Evolutionary conservation across 2,888 invertebrate genomes (phyloP).

Genomic region (Melangyna quadrimaculata): DNA sequence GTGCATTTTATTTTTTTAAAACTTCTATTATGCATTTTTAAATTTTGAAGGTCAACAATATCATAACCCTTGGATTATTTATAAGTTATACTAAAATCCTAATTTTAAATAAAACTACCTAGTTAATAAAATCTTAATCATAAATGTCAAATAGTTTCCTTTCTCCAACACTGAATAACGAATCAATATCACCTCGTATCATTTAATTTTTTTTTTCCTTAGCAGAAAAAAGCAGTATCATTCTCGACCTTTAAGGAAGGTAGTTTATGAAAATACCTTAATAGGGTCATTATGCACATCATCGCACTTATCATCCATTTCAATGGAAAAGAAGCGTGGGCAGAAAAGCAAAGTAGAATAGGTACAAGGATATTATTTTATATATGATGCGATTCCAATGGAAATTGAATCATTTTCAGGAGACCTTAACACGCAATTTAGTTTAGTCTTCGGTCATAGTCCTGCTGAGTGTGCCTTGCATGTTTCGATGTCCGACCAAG

Average conservation of each 20-base stretch:
- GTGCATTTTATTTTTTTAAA: too few relatives aligned
- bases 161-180: neutral
- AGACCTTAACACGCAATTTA: slow-evolving; percentile 58
- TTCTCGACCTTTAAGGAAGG: neutral
- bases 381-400: slow-evolving; percentile 39
- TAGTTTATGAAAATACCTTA: slow-evolving; percentile 46
- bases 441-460: slow-evolving; percentile 56
- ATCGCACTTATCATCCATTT: slow-evolving; percentile 33
- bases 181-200: neutral
- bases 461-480: slow-evolving; percentile 52
- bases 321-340: neutral
- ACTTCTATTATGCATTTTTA: too few relatives aligned
- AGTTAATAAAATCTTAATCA: neutral
- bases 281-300: slow-evolving; percentile 63
- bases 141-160: neutral
- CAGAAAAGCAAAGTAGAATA: neutral
- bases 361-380: too few relatives aligned
- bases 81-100: too few relatives aligned
- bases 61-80: too few relatives aligned
- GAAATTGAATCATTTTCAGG: slow-evolving; percentile 66
- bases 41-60: too few relatives aligned
- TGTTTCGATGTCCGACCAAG: slow-evolving; percentile 46
- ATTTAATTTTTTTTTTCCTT: neutral
- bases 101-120: neutral
- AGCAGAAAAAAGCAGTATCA: neutral